Evolutionary conservation across 2,113 vertebrate species (phyloP).

Genomic region (Rhabdornis inornatus): DNA sequence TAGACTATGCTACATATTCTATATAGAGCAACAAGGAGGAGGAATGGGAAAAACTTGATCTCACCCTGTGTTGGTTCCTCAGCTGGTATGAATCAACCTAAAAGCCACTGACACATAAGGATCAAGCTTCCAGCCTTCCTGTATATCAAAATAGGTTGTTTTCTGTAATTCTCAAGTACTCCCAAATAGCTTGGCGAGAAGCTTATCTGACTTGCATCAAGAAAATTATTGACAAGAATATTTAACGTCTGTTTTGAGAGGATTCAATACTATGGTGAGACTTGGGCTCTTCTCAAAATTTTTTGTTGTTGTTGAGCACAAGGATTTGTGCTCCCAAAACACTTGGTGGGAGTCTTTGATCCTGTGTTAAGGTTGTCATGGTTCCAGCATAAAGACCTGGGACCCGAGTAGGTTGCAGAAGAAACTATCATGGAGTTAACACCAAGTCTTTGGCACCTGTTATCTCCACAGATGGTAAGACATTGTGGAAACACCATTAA

Average conservation of each 20-base stretch:
- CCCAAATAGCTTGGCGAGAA: background rate
- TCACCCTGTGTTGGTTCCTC: background rate
- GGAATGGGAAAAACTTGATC: background rate
- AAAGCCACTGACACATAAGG: background rate
- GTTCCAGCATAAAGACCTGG: background rate
- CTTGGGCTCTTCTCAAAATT: background rate
- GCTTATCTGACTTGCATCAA: background rate
- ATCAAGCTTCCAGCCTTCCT: background rate
- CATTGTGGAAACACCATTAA: background rate
- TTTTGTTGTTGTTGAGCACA: background rate
- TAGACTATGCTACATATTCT: background rate
- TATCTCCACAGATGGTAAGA: background rate
- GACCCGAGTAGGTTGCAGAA: background rate
- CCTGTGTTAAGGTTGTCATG: background rate
- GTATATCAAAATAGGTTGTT: background rate
- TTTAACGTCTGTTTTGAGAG: background rate
- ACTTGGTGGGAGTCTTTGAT: background rate
- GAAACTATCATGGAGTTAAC: background rate
- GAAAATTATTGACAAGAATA: background rate
- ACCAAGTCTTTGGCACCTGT: background rate
- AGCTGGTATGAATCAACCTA: background rate
- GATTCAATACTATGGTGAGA: background rate
- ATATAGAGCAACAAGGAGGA: background rate
- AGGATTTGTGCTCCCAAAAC: background rate
- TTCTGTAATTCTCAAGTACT: background rate